Evolutionary conservation across 2,888 invertebrate genomes (phyloP).

Genomic region (Mongoloraphidia duomilia): DNA sequence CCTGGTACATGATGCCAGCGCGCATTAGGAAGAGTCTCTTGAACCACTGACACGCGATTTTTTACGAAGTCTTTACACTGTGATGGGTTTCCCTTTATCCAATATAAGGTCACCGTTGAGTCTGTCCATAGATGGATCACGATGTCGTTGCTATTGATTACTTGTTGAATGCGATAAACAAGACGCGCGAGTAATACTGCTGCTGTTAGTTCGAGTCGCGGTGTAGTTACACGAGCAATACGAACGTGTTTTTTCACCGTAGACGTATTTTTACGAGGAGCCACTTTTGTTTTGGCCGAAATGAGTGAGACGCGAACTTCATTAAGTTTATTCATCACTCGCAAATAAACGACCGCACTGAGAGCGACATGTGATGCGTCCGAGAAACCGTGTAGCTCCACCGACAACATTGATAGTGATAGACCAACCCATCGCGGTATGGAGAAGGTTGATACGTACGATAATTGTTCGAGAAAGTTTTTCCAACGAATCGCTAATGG

Average conservation of each 20-base stretch:
- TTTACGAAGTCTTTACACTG: slow-evolving; percentile 9
- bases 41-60: slow-evolving; percentile 8
- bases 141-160: not conserved
- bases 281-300: slow-evolving; percentile 14
- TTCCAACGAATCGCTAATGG: not conserved
- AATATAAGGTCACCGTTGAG: slow-evolving; percentile 12
- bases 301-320: slow-evolving; percentile 14
- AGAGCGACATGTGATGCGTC: slow-evolving; percentile 15
- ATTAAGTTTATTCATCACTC: slow-evolving; percentile 4
- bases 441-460: too few relatives aligned
- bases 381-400: slow-evolving; percentile 13
- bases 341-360: slow-evolving; percentile 13
- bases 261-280: slow-evolving; percentile 9
- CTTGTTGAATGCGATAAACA: not conserved
- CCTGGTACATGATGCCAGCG: slow-evolving; percentile 7
- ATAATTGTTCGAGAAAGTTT: not conserved
- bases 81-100: slow-evolving; percentile 9
- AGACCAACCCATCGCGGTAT: too few relatives aligned
- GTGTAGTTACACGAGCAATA: slow-evolving; percentile 6
- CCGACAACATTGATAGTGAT: too few relatives aligned
- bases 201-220: slow-evolving; percentile 7
- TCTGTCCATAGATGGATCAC: slow-evolving; percentile 6
- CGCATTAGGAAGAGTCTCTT: not conserved
- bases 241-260: not conserved
- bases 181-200: slow-evolving; percentile 7